phyloP scores from a whole-genome alignment of 2,797 vertebrate genomes.

The Furcifer pardalis region DNA sequence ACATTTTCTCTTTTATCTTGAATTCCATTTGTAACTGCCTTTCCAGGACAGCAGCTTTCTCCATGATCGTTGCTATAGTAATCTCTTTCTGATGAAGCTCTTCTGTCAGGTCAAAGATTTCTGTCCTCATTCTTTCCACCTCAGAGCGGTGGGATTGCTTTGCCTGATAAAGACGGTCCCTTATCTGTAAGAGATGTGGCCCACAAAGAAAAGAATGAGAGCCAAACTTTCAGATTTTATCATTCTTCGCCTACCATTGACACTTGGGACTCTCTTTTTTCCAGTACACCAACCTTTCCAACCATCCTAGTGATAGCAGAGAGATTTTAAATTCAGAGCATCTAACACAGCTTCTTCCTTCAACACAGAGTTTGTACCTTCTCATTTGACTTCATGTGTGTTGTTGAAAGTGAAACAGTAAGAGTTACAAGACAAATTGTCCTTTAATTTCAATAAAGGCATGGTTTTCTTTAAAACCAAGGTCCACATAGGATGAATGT shows the following conservation, averaged over 20 bases:
- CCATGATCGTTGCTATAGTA: slow-evolving; percentile 80
- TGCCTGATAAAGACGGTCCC: slow-evolving; percentile 64
- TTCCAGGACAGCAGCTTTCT: slow-evolving; percentile 78
- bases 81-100: slow-evolving; percentile 80
- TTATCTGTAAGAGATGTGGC: slow-evolving; percentile 71
- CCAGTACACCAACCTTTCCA: slow-evolving; percentile 37
- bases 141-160: slow-evolving; percentile 65
- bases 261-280: slow-evolving; percentile 37
- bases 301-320: slow-evolving; percentile 31
- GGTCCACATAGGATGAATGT: neutral
- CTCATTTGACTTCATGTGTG: neutral
- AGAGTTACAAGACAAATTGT: neutral
- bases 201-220: slow-evolving; percentile 55
- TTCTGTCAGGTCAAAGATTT: slow-evolving; percentile 77
- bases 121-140: slow-evolving; percentile 74
- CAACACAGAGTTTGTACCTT: neutral
- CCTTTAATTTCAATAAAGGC: neutral
- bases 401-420: neutral
- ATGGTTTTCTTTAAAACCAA: neutral
- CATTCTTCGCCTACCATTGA: slow-evolving; percentile 39
- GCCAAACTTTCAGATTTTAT: slow-evolving; percentile 49
- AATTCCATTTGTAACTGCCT: slow-evolving; percentile 78
- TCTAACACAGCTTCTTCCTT: slow-evolving; percentile 12
- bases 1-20: slow-evolving; percentile 76
- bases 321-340: slow-evolving; percentile 33